Percentiles rank a stretch among this genome's conserved stretches.
These are phyloP conservation scores for Drosophila leontia DNA, from an alignment of 1,140 invertebrate genomes.

Conservation along the genomic window DNA sequence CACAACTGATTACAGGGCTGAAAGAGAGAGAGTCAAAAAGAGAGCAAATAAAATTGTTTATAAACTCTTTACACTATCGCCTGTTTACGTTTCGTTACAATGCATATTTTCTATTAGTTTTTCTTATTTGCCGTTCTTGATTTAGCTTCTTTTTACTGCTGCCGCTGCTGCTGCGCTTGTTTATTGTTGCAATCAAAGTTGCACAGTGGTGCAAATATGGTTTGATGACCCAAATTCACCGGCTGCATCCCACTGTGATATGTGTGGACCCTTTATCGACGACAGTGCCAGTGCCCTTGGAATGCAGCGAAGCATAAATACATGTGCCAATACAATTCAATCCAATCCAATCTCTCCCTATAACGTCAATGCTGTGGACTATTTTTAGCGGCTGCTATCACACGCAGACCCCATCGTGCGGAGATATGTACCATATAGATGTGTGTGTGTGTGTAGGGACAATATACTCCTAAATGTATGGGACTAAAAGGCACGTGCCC, in stretches of 20 bases:
- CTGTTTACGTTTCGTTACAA: conserved; percentile 73
- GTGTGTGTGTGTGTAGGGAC: conserved; percentile 18
- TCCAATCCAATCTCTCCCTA: conserved; percentile 50
- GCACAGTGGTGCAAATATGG: conserved; percentile 36
- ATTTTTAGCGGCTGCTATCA: conserved; percentile 58
- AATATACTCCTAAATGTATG: conserved; percentile 27
- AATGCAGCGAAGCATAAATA: conserved; percentile 50
- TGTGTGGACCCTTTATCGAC: conserved; percentile 11
- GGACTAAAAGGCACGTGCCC: conserved; percentile 32
- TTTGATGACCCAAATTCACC: not conserved
- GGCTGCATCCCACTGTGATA: conserved; percentile 6
- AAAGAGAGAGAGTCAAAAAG: not conserved
- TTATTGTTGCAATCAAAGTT: conserved; percentile 64
- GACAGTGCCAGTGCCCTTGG: conserved; percentile 29
- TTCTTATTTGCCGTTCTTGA: conserved; percentile 48
- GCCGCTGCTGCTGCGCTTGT: conserved; percentile 23
- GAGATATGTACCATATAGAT: conserved; percentile 11
- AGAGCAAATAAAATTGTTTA: conserved; percentile 32
- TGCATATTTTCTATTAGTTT: conserved; percentile 62
- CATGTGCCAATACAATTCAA: conserved; percentile 55
- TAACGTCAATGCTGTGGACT: conserved; percentile 52
- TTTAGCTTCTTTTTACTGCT: conserved; percentile 23
- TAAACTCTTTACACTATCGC: conserved; percentile 58
- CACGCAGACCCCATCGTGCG: conserved; percentile 33
- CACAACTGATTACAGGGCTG: conserved; percentile 19